Conservation (phyloP, 2,113 vertebrate genomes). For the Setophaga coronata region DNA sequence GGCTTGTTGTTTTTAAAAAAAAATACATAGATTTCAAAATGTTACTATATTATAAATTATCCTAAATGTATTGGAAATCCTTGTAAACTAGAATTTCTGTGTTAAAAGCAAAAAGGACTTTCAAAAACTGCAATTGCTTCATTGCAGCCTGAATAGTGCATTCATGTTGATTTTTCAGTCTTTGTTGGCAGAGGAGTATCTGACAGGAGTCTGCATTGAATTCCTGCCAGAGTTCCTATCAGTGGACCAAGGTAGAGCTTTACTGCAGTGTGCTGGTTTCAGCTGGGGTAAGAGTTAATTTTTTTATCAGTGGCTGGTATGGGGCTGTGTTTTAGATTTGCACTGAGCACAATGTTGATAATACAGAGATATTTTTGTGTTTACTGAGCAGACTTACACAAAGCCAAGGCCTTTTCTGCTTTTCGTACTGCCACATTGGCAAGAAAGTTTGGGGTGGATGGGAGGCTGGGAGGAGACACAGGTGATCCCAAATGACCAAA, state of each 20-base stretch:
- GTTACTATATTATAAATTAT: neutral
- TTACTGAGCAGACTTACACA: neutral
- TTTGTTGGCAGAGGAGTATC: neutral
- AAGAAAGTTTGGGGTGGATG: neutral
- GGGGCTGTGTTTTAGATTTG: neutral
- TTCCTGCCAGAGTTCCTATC: rapidly evolving
- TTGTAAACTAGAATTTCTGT: neutral
- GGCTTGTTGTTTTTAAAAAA: neutral
- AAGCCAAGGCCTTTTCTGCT: neutral
- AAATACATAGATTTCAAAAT: neutral
- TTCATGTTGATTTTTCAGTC: neutral
- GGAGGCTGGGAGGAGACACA: neutral
- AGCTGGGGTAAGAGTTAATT: neutral
- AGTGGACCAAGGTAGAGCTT: rapidly evolving
- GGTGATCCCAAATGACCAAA: neutral
- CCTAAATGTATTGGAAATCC: neutral
- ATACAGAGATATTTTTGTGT: neutral
- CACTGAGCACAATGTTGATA: neutral
- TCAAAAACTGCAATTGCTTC: neutral
- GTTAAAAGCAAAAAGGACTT: neutral
- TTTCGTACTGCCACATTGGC: rapidly evolving
- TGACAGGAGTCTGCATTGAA: neutral
- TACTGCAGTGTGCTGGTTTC: rapidly evolving
- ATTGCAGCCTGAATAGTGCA: neutral
- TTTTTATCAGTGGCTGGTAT: neutral